These are phyloP conservation scores for Dipodomys merriami DNA, from an alignment of 2,113 vertebrate genomes.

Conservation along the genomic window DNA sequence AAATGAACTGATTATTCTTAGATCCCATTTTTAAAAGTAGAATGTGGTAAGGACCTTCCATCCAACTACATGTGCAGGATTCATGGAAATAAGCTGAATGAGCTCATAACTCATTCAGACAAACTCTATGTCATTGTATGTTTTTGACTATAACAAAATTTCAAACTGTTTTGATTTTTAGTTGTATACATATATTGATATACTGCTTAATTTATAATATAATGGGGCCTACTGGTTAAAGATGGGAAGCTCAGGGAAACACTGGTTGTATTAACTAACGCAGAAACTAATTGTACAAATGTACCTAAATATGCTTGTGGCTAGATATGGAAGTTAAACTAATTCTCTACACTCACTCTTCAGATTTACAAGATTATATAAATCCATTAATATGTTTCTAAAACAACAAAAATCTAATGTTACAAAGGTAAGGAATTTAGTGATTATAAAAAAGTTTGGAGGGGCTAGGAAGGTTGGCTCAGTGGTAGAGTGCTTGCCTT, in stretches of 20 bases:
- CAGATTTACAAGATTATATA: conserved; percentile 8
- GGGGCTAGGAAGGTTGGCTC: too few species aligned
- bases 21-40: conserved; percentile 26
- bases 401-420: neutral
- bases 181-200: neutral
- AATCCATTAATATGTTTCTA: conserved; percentile 10
- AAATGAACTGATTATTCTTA: conserved; percentile 25
- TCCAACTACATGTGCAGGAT: neutral
- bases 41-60: neutral
- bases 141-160: neutral
- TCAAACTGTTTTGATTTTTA: conserved; percentile 24
- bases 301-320: neutral
- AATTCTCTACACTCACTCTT: neutral
- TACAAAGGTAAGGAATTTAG: neutral
- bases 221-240: neutral
- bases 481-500: too few species aligned
- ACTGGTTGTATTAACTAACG: neutral
- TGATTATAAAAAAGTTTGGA: neutral
- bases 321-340: conserved; percentile 14
- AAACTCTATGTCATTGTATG: neutral
- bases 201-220: neutral
- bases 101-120: neutral
- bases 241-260: neutral
- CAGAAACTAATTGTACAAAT: conserved; percentile 48
- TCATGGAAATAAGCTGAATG: neutral